Evolutionary conservation across 2,113 vertebrate species (phyloP), one percentile per base, ranked within the genome.

Genomic region (Chamaea fasciata): DNA sequence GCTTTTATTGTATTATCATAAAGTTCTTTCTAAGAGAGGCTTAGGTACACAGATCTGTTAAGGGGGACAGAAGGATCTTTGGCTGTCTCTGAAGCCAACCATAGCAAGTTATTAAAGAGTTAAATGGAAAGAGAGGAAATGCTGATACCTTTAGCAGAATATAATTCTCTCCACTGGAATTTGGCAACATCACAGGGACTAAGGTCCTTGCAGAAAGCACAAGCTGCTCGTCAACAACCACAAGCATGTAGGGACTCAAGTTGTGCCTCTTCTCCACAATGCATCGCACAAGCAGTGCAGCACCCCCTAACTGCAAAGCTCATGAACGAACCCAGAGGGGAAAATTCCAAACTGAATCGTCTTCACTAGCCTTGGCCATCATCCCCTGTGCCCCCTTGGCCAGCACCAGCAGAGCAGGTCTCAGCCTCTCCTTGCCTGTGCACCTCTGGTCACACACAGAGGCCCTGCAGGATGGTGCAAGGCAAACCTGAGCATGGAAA

Each of bases 131-230:
- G 57, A 95, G 44, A 92, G 88, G 88, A 96, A 96, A 95, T 68
- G 49, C 65, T 96, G 92, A 93, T 94, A 96, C 94, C 93, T 96
- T 91, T 87, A 92, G 68, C 53, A 93, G 79, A 88, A 89, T 91
- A 90, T 84, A 57, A 87, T 93, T 96, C 90, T 89, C 88, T 96
- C 90, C 88, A 93, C 80, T 92, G 95, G 95, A 96, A 95, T 96
- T 96, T 96, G 90, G 93, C 92, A 96, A 65, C 2, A 7, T 60
- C 76, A 79, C 69, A 53, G 50, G 63, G 42, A 90, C 83, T 90
- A 92, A 86, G 90, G 85, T 75, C 86, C 65, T 7, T 73, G 62
- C 56, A 92, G 87, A 88, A 96, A 81, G 31, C 50, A 49, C 47
- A 80, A 89, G 68, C 89, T 79, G 62, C 82, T 96, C 49, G 37